Conservation (phyloP, 2,113 vertebrate genomes). For the Bufo gargarizans region DNA sequence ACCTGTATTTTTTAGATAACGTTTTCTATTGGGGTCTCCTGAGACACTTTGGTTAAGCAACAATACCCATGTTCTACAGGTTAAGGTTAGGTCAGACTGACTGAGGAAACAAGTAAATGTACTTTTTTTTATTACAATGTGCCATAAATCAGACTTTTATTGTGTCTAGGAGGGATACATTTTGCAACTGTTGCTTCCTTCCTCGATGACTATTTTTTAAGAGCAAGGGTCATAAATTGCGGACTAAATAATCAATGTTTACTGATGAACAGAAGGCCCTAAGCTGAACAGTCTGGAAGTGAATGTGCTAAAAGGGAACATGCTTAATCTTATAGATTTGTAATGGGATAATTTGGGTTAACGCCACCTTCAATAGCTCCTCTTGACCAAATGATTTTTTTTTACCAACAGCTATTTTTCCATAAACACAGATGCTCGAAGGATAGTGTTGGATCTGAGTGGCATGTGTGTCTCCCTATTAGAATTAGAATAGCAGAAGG, state of each 20-base stretch:
- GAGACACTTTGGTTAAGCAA: background rate
- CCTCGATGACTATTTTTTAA: background rate
- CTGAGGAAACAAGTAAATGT: background rate
- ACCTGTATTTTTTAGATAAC: background rate
- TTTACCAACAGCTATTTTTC: too few relatives aligned
- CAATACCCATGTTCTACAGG: background rate
- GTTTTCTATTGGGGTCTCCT: background rate
- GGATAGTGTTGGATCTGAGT: too few relatives aligned
- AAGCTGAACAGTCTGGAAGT: background rate
- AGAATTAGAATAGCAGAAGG: too few relatives aligned
- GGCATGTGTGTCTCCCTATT: too few relatives aligned
- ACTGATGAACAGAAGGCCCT: background rate
- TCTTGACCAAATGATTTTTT: too few relatives aligned
- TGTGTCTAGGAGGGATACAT: background rate
- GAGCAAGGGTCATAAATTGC: background rate
- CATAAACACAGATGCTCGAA: too few relatives aligned
- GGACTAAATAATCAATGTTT: background rate
- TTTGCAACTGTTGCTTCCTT: background rate
- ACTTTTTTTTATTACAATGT: background rate
- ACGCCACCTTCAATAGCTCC: too few relatives aligned
- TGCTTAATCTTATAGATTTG: too few relatives aligned
- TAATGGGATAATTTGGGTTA: too few relatives aligned
- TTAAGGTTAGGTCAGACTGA: background rate
- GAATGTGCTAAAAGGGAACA: too few relatives aligned
- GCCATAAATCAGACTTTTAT: constrained; percentile 1